These are phyloP conservation scores for Thumatha senex DNA, from an alignment of 2,888 invertebrate genomes.

Conservation along the genomic window DNA sequence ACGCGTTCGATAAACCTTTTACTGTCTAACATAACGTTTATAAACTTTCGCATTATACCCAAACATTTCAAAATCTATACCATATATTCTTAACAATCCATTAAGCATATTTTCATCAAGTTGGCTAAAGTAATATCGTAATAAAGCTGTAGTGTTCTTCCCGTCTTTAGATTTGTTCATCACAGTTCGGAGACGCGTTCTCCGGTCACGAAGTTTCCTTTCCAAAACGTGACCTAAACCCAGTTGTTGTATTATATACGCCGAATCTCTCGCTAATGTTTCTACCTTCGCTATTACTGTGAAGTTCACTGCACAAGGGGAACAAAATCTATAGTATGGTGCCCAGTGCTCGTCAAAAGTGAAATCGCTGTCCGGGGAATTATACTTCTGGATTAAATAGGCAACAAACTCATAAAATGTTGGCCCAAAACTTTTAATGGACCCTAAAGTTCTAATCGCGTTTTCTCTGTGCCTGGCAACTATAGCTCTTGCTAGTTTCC, in stretches of 20 bases:
- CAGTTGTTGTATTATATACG: conserved; percentile 83
- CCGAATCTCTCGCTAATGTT: conserved; percentile 83
- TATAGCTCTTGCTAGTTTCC: conserved; percentile 86
- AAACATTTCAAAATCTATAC: conserved; percentile 87
- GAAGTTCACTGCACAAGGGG: conserved; percentile 86
- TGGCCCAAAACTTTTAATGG: conserved; percentile 76
- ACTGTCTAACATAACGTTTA: conserved; percentile 75
- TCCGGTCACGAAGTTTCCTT: conserved; percentile 72
- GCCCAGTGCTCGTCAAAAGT: conserved; percentile 86
- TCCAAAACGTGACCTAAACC: conserved; percentile 81
- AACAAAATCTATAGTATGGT: conserved; percentile 85
- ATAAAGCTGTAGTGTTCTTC: conserved; percentile 67
- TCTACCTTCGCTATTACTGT: conserved; percentile 86
- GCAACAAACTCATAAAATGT: conserved; percentile 89
- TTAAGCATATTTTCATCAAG: conserved; percentile 80
- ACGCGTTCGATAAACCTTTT: conserved; percentile 46
- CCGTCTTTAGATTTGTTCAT: conserved; percentile 82
- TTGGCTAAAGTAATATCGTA: conserved; percentile 82
- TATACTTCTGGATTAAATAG: conserved; percentile 85
- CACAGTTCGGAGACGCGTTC: conserved; percentile 77
- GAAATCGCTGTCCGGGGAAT: conserved; percentile 65
- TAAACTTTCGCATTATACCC: conserved; percentile 85
- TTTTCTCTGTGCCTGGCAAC: conserved; percentile 83
- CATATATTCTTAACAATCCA: conserved; percentile 85
- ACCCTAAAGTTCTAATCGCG: conserved; percentile 55